These are phyloP conservation scores for Drosophila demipolita DNA, from an alignment of 2,888 invertebrate species.

Conservation along the genomic window DNA sequence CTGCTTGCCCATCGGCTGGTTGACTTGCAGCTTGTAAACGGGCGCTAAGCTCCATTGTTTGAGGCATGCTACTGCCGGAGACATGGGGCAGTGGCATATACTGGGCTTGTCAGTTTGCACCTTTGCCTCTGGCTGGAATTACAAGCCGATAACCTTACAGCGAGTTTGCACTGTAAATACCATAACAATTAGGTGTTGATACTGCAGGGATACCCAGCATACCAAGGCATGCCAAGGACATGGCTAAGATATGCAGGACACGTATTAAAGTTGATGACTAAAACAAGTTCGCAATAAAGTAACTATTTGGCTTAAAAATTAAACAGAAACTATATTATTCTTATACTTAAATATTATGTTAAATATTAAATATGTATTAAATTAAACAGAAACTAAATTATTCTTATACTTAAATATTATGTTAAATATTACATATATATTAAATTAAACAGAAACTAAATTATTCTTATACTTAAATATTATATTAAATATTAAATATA, in stretches of 20 bases:
- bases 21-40: constrained; percentile 72
- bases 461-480: too few species aligned
- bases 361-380: too few species aligned
- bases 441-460: too few species aligned
- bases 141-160: constrained; percentile 36
- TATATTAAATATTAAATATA: too few species aligned
- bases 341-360: neutral
- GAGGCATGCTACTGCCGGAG: constrained; percentile 41
- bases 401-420: neutral
- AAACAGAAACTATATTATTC: neutral
- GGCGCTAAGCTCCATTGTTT: constrained; percentile 72
- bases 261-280: neutral
- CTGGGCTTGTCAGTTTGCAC: constrained; percentile 16
- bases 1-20: constrained; percentile 43
- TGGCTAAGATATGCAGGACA: neutral
- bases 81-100: neutral
- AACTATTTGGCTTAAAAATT: too few species aligned
- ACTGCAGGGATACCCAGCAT: constrained; percentile 2
- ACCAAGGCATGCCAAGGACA: constrained; percentile 1
- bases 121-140: constrained; percentile 35
- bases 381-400: neutral
- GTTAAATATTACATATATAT: too few species aligned
- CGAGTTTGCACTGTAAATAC: constrained; percentile 38
- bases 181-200: constrained; percentile 48
- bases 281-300: neutral